phyloP scores from a whole-genome alignment of 1,140 invertebrate genomes.

The Brachionus plicatilis region DNA sequence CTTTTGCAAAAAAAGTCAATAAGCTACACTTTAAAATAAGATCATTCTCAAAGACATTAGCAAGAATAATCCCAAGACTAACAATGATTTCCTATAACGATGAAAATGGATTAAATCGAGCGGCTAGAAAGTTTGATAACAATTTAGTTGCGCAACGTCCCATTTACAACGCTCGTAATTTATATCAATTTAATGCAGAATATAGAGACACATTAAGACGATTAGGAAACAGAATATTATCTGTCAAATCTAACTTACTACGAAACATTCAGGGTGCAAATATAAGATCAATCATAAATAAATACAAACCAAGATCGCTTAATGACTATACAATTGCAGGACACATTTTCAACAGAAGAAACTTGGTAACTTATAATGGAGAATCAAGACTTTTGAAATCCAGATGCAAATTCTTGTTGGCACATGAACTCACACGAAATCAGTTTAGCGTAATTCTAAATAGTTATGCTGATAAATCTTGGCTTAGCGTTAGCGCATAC shows the following conservation, averaged over 20 bases:
- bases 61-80: neutral
- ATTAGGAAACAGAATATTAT: neutral
- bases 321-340: neutral
- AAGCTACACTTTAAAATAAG: neutral
- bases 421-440: conserved; percentile 8
- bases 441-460: conserved; percentile 30
- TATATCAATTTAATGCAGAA: conserved; percentile 36
- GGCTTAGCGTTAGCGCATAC: neutral
- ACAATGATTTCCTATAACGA: neutral
- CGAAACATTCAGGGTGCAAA: neutral
- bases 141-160: neutral
- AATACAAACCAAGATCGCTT: conserved; percentile 12
- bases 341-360: conserved; percentile 22
- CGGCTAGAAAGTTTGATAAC: neutral
- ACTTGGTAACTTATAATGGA: neutral
- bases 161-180: neutral
- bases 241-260: neutral
- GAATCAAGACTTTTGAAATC: neutral
- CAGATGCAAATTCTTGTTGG: conserved; percentile 1
- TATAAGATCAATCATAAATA: neutral
- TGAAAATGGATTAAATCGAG: neutral
- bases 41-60: neutral
- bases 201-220: conserved; percentile 12
- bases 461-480: neutral
- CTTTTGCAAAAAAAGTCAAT: neutral